Base-by-base conservation (phyloP, 1,140 invertebrate species). In the Saccostrea glomerata region DNA sequence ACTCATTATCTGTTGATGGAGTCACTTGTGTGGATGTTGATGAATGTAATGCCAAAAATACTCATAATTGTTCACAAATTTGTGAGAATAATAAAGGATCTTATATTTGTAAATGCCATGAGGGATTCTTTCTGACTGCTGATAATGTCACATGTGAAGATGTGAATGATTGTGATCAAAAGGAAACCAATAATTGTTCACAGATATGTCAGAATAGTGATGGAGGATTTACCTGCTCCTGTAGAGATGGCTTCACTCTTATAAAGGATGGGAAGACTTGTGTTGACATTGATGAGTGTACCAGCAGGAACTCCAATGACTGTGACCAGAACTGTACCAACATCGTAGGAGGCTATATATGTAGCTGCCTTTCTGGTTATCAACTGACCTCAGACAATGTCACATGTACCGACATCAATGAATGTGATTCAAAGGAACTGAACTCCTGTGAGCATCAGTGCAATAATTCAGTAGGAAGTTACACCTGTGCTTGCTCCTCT, bases 231-330 rank as follows among this genome's bases (percentile, higher is more conserved):
- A 17, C 11, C 12, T 60, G 84, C 7, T 60, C 55, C 5, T 63
- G 84, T 36, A 60, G 17, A 60, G 56, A 60, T 17, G 60, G 56
- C 0, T 85, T 63, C 25, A 20, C 13, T 66, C 20, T 63, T 30
- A 12, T 30, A 20, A 60, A 60, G 23, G 84, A 63, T 63, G 17
- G 20, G 30, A n/a, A 60, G 30, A 63, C 30, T 1, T 85, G 56
- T 85, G n/a, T 60, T 56, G 84, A 85, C 36, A n/a, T 63, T 36
- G 60, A 85, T 66, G 84, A 85, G 36, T 85, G 84, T 66, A 63
- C 11, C 23, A 9, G 55, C 17, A 63, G 6, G 2, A 66, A 85
- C 15, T 11, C 30, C 56, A 30, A 66, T 11, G 30, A 17, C 15
- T 85, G 84, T 66, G 30, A 60, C 6, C 84, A 85, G 84, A 85